A percentile compares a stretch with the other conserved stretches of the same genome.
These are phyloP conservation scores for Anastrepha obliqua DNA, from an alignment of 1,140 invertebrate species.

Conservation along the genomic window DNA sequence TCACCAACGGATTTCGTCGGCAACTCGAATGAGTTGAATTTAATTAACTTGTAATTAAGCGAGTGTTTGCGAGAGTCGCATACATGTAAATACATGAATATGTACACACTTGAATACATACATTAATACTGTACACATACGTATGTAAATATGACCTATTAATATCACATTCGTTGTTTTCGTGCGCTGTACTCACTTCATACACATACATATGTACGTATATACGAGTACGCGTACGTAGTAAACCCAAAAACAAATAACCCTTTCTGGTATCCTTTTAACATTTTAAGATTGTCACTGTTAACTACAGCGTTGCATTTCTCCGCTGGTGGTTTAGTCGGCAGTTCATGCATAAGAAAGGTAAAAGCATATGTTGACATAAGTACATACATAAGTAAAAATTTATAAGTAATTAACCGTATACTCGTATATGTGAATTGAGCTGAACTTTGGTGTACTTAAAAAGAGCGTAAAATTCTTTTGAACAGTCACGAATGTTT, in stretches of 20 bases:
- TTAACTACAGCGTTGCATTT: too few species aligned
- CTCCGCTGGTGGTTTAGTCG: too few species aligned
- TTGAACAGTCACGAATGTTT: neutral
- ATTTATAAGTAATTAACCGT: too few species aligned
- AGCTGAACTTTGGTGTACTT: too few species aligned
- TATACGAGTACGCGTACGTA: neutral
- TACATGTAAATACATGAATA: neutral
- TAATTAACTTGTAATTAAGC: conserved; percentile 12
- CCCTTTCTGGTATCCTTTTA: too few species aligned
- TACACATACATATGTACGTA: neutral
- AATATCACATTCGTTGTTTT: neutral
- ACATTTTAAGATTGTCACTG: too few species aligned
- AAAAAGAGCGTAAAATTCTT: too few species aligned
- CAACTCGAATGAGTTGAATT: neutral
- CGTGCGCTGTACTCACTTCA: neutral
- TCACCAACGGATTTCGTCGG: neutral
- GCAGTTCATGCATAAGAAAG: too few species aligned
- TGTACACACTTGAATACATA: neutral
- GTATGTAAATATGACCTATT: neutral
- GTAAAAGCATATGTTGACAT: too few species aligned
- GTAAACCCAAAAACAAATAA: too few species aligned
- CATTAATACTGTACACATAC: neutral
- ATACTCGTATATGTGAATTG: too few species aligned
- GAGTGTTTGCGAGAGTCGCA: neutral
- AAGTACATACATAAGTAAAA: too few species aligned